Percentiles rank a stretch among this genome's conserved stretches.
These are phyloP conservation scores for Malachius bipustulatus DNA, from an alignment of 2,888 invertebrate genomes.

Conservation along the genomic window DNA sequence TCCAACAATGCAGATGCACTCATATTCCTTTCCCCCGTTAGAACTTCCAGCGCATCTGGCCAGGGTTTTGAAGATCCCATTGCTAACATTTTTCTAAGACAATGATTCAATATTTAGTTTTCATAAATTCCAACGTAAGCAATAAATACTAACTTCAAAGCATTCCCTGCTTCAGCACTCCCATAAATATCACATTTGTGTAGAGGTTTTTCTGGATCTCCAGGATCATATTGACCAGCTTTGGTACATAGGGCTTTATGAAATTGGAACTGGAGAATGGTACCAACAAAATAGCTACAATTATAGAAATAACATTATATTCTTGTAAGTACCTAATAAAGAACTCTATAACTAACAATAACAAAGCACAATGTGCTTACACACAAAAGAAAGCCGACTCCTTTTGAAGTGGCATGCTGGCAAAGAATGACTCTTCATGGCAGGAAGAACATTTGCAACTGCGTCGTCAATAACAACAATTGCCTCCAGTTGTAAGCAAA, in stretches of 20 bases:
- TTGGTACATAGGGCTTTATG: slow-evolving; percentile 63
- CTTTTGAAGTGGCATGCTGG: too few relatives aligned
- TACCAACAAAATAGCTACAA: slow-evolving; percentile 60
- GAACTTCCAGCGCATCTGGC: slow-evolving; percentile 73
- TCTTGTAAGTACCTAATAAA: too few relatives aligned
- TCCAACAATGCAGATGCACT: slow-evolving; percentile 63
- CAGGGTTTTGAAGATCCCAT: slow-evolving; percentile 66
- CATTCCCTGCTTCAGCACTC: slow-evolving; percentile 65
- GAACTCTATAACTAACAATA: too few relatives aligned
- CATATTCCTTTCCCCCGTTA: slow-evolving; percentile 68
- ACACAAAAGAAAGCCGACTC: too few relatives aligned
- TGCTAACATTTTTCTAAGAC: slow-evolving; percentile 51
- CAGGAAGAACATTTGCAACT: too few relatives aligned
- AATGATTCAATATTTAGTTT: background rate
- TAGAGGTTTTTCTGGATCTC: slow-evolving; percentile 53
- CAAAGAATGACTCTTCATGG: too few relatives aligned
- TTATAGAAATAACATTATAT: slow-evolving; percentile 7
- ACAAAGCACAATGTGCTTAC: too few relatives aligned
- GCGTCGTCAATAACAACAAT: too few relatives aligned
- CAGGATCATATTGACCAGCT: slow-evolving; percentile 66
- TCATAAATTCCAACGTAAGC: slow-evolving; percentile 2
- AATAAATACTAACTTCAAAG: slow-evolving; percentile 43
- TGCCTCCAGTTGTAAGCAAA: too few relatives aligned
- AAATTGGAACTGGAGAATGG: slow-evolving; percentile 76
- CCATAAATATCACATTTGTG: slow-evolving; percentile 80